Percentiles rank a stretch among this genome's conserved stretches.
Conservation (phyloP, 2,888 invertebrate genomes). For the Tenthredo amoena region DNA sequence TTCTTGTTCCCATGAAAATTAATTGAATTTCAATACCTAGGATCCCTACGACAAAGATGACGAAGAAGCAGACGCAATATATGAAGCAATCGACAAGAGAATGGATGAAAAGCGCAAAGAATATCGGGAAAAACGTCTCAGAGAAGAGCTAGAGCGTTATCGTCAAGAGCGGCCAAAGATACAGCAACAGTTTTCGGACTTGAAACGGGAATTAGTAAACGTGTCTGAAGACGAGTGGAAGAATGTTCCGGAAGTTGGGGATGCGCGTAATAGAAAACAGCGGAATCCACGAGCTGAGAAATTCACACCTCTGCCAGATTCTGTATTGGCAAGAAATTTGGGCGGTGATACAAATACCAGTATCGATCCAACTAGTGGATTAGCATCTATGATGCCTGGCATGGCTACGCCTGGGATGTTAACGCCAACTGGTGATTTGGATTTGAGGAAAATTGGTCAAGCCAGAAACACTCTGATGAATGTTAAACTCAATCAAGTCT, state of each 20-base stretch:
- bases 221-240: constrained; percentile 98
- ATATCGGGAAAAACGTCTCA: constrained; percentile 92
- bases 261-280: constrained; percentile 97
- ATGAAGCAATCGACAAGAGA: constrained; percentile 98
- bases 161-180: constrained; percentile 99
- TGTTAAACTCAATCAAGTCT: constrained; percentile 91
- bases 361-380: constrained; percentile 91
- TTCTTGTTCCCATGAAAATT: neutral
- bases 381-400: constrained; percentile 93
- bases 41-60: constrained; percentile 99
- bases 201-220: constrained; percentile 91
- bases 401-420: constrained; percentile 92
- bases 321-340: constrained; percentile 92
- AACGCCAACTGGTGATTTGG: constrained; percentile 94
- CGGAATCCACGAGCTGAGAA: constrained; percentile 97
- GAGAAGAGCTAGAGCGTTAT: constrained; percentile 97
- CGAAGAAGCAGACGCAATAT: constrained; percentile 99
- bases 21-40: constrained; percentile 67
- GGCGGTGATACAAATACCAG: constrained; percentile 90
- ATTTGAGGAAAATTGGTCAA: constrained; percentile 98
- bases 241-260: constrained; percentile 99
- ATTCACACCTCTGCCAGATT: constrained; percentile 98
- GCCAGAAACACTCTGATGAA: constrained; percentile 99
- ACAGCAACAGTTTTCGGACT: constrained; percentile 99
- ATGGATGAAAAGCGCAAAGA: constrained; percentile 99